Conservation (phyloP, 2,113 vertebrate species). For the Scartelaos histophorus region DNA sequence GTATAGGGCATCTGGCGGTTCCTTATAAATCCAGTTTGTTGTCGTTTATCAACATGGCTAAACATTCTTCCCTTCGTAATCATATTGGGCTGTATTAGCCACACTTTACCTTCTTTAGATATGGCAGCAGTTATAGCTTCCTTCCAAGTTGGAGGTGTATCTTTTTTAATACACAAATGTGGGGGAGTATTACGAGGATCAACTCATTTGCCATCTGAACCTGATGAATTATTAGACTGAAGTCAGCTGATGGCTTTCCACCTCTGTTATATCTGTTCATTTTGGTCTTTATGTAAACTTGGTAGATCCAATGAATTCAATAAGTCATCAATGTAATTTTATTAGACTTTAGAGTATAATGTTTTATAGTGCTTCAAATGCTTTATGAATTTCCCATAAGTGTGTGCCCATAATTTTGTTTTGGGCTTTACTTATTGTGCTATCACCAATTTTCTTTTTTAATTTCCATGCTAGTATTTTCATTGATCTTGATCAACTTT, state of each 20-base stretch:
- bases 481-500: too few relatives aligned
- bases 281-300: neutral
- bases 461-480: too few relatives aligned
- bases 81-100: neutral
- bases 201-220: neutral
- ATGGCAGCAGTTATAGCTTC: neutral
- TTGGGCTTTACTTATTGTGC: neutral
- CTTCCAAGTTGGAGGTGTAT: neutral
- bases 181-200: neutral
- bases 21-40: slow-evolving; percentile 10
- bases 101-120: slow-evolving; percentile 10
- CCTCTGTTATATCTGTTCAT: neutral
- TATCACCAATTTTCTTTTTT: neutral
- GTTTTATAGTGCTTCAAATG: neutral
- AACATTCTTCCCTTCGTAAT: neutral
- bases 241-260: neutral
- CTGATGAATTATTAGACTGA: neutral
- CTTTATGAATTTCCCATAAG: neutral
- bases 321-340: neutral
- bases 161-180: neutral
- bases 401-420: neutral
- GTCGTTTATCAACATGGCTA: neutral
- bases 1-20: neutral
- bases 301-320: too few relatives aligned
- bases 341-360: neutral